Evolutionary conservation across 2,113 vertebrate species (phyloP), one percentile per base, ranked within the genome.

Genomic region (Pardalotus punctatus): DNA sequence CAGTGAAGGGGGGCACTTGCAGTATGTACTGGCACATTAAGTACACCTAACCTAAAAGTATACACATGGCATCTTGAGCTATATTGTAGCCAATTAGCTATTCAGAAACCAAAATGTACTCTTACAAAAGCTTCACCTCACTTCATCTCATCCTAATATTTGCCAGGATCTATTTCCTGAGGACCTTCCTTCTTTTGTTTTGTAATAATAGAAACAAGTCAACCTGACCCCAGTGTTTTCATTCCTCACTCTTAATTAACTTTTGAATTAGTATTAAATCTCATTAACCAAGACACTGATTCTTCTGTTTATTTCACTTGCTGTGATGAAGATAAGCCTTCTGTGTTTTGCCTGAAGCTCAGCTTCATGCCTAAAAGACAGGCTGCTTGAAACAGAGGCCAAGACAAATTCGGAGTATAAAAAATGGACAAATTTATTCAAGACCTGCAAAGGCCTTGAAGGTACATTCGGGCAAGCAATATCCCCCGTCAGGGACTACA

Each of bases 1-100:
- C 11, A 27, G 50, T 21, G 42, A 72, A 65, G 38, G 33, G 81
- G 5, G 10, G 19, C 17, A 10, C 33, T 54, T 85, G 57, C 11
- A 19, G 5, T 14, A 9, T 40, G 21, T 40, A 8, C 33, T 70
- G 42, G 29, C 47, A 33, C 0, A 0, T 66, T 60, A 71, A 81
- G 13, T 54, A 33, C 31, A 29, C 24, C 31, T 70, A 45, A 78
- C 27, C n/a, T 8, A 22, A 22, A 80, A 42, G 43, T 28, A n/a
- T n/a, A 20, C 48, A 31, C 14, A 9, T 5, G 15, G 31, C 62
- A 65, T 38, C 57, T 45, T 69, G 36, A 79, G 33, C 31, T 72
- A 31, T 33, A 45, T 20, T 72, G 18, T 36, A 35, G 24, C 35
- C 43, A 67, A 42, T 36, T 83, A 61, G 19, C 12, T 78, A 29